Base-by-base conservation (phyloP, 35 echinoderm and acorn worm species). In the Lytechinus pictus region DNA sequence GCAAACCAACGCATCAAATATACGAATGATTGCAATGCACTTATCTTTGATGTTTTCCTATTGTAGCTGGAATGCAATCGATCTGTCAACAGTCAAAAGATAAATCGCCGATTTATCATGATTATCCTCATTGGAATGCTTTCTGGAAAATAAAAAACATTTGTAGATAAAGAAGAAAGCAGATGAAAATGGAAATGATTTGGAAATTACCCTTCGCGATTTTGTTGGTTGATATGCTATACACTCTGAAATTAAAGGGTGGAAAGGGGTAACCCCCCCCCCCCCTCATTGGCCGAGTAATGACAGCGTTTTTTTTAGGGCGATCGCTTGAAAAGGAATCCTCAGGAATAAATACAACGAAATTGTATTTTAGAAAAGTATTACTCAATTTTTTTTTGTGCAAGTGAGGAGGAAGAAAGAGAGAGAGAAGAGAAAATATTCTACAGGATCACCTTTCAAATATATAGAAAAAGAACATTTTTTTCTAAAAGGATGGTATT, bases 41-140 rank as follows among this genome's bases (percentile, higher is more conserved):
- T n/a, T n/a, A 79, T 79, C 66, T 79, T 79, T 79, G 66, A 79
- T 79, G 66, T 79, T 79, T 79, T 79, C 66, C 19, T 79, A 79
- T 16, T 24, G 66, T 79, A 79, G 66, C 21, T 79, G 66, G 66
- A 16, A 79, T 79, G 66, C n/a, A 79, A 79, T 79, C 66, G 19
- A 79, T 79, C 66, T 79, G 66, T 24, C 16, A 79, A 79, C 66
- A 79, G 24, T 79, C 66, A 6, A 7, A 24, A 79, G 66, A n/a
- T 79, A n/a, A 79, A 79, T n/a, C 19, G 66, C 19, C 66, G 19
- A 79, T 79, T 79, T 79, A 79, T 79, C 3, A 16, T 24, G 4
- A 24, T 79, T 79, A 7, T 79, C 3, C 66, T 24, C 2, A 24
- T 79, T 79, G 16, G 19, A 24, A 79, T 79, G 19, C 66, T 16